Base-by-base conservation (phyloP, 2,888 invertebrate species). In the Lissonota sp. region DNA sequence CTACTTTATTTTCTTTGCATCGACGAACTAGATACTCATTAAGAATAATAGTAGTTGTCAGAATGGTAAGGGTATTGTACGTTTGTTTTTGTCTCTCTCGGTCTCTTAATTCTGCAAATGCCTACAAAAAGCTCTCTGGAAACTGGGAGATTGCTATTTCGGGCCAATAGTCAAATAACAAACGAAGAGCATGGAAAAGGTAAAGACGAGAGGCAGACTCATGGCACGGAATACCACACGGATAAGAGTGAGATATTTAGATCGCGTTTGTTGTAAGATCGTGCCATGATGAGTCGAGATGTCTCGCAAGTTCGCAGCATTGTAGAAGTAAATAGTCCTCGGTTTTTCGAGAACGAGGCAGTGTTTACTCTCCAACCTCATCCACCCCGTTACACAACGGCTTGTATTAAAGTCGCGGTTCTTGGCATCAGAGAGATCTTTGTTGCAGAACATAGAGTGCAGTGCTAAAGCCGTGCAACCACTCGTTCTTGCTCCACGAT, bases 401-500 rank as follows among this genome's bases (percentile, higher is more conserved):
- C 60, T 44, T 72, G 79, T 72, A 83, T 82, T 81, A 84, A 73
- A 80, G 82, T 79, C 76, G 62, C 53, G 80, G 78, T 80, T 83
- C 79, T 84, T 85, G 85, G 80, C 82, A 78, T 70, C 80, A 84
- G 79, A 55, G 71, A 84, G 69, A 81, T 80, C 84, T 85, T 84
- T 84, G 82, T 84, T 82, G 76, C 70, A 82, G 80, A 83, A 79
- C 71, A 57, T 71, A 58, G 44, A 80, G 74, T 63, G 77, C 10
- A 55, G 69, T 62, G 49, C 64, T 58, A 14, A 14, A 64, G 12
- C 58, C 42, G 14, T 55, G 62, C n/a, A 37, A 10, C 16, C 26
- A 51, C 69, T 69, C 26, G 8, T 26, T 16, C 14, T 51, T 40
- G 26, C 74, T 44, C 53, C 12, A n/a, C 16, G 1, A 57, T 44